Percentiles rank a stretch among this genome's conserved stretches.
Evolutionary conservation across 2,888 invertebrate genomes (phyloP).

Genomic region (Apoda limacodes): DNA sequence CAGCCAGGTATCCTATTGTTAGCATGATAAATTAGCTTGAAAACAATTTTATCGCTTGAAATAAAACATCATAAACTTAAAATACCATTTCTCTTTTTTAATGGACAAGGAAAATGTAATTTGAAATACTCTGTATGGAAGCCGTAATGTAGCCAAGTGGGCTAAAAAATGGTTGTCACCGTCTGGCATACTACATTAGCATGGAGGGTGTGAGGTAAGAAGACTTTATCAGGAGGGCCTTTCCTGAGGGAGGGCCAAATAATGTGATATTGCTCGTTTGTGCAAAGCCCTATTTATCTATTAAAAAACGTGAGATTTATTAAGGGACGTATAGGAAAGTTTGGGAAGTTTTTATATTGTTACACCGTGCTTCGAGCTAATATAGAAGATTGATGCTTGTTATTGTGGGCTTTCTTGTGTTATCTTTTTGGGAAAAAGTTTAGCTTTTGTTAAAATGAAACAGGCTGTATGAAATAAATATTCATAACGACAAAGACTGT

Average conservation of each 20-base stretch:
- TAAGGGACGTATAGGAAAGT: conserved; percentile 54
- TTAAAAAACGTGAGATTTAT: conserved; percentile 68
- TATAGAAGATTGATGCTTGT: conserved; percentile 60
- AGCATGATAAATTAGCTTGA: too few relatives aligned
- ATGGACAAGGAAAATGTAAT: conserved; percentile 66
- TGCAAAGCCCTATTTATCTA: conserved; percentile 69
- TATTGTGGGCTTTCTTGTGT: conserved; percentile 39
- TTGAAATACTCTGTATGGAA: conserved; percentile 67
- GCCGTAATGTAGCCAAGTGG: conserved; percentile 67
- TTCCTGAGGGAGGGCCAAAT: conserved; percentile 69
- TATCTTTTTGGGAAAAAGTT: conserved; percentile 24
- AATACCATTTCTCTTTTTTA: conserved; percentile 50
- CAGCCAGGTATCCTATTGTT: too few relatives aligned
- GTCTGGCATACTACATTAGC: conserved; percentile 68
- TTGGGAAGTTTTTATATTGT: conserved; percentile 63
- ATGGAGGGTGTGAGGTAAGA: conserved; percentile 66
- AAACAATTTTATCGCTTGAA: too few relatives aligned
- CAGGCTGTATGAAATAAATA: too few relatives aligned
- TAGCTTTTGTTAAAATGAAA: too few relatives aligned
- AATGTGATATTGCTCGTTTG: conserved; percentile 71
- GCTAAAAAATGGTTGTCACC: conserved; percentile 70
- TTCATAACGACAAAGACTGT: too few relatives aligned
- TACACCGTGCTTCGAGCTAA: conserved; percentile 48
- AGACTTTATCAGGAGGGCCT: conserved; percentile 67
- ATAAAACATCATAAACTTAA: conserved; percentile 2